Base-by-base conservation (phyloP, 1,140 invertebrate genomes). In the Heliconius nattereri region DNA sequence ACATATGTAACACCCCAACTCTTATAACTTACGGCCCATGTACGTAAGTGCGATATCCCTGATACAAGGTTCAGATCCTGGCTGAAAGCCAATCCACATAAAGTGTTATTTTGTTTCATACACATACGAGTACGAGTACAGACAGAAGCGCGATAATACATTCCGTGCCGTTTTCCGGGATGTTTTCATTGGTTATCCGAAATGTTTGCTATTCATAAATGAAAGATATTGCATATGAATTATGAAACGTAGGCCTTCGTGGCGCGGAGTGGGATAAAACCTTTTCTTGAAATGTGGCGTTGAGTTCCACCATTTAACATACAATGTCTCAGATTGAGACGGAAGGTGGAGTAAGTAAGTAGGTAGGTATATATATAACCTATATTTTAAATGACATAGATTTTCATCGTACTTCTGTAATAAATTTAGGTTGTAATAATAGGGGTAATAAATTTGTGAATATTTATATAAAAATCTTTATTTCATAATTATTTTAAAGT, bases 31-130 rank as follows among this genome's bases (percentile, higher is more conserved):
- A n/a, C 1, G 54, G 49, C 52, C 71, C n/a, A n/a, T 60, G 23
- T 71, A 76, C 75, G 76, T 82, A 85, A 86, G 86, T 86, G 83
- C 83, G 83, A 85, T 86, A 81, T 83, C 76, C 79, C 80, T 84
- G 83, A 84, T 86, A 86, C 85, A 86, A 86, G 83, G 79, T 82
- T 79, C 78, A 78, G 77, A 83, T 75, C 82, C 85, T 86, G 85
- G 86, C 85, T 73, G 76, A 66, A 78, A 74, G 83, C 86, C 86
- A 87, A 85, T 86, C 83, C 83, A 83, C 86, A 87, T 86, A 86
- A 87, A 87, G 82, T 78, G 86, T 86, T 87, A 85, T 87, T 87
- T 86, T 87, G 86, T 86, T 85, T 82, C 83, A 83, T 79, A 86
- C 54, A 57, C 54, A 83, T 79, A 86, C 54, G 20, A n/a, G 54